These are phyloP conservation scores for Sorex maritimensis DNA, from an alignment of 2,797 vertebrate genomes.

Conservation along the genomic window DNA sequence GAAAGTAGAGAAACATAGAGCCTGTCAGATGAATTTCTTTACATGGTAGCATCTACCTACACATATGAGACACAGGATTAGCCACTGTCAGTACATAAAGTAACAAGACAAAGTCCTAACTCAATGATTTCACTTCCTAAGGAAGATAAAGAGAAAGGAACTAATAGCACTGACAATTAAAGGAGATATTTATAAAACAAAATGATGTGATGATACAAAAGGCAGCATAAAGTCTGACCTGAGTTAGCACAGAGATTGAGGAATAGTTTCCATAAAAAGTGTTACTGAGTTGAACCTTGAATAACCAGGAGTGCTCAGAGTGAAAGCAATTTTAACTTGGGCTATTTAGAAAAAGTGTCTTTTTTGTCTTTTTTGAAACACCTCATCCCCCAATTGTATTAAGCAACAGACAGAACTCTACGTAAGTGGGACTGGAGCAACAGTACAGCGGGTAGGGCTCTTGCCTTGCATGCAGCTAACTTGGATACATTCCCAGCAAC, in stretches of 20 bases:
- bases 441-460: too few relatives aligned
- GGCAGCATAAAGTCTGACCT: background rate
- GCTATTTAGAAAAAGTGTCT: conserved; percentile 30
- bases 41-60: background rate
- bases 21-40: background rate
- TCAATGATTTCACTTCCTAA: background rate
- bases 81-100: background rate
- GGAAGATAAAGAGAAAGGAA: background rate
- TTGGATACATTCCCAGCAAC: too few relatives aligned
- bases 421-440: background rate
- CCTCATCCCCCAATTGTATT: background rate
- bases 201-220: accelerated
- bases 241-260: background rate
- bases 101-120: background rate
- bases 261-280: background rate
- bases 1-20: background rate
- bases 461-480: too few relatives aligned
- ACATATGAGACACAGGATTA: background rate
- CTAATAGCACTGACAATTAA: background rate
- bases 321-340: conserved; percentile 57
- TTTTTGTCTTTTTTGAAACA: conserved; percentile 38
- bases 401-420: conserved; percentile 48
- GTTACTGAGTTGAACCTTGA: background rate
- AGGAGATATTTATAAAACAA: background rate
- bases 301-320: background rate